phyloP scores from a whole-genome alignment of 2,113 vertebrate species.

The Hippocampus comes region DNA sequence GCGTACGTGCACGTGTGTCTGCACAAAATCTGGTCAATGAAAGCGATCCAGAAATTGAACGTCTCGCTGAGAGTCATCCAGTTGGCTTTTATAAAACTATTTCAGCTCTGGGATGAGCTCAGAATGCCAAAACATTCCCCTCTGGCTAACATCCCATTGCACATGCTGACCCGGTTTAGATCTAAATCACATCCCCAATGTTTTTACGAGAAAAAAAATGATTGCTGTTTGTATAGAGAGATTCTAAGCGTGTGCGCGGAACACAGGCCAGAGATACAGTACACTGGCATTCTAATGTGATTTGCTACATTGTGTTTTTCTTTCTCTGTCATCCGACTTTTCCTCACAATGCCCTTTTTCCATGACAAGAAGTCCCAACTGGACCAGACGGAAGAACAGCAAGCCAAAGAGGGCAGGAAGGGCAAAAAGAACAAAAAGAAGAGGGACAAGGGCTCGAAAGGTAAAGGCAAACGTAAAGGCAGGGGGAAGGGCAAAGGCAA shows the following conservation, averaged over 20 bases:
- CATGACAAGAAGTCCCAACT: conserved; percentile 48
- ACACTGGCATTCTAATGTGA: background rate
- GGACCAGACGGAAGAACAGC: conserved; percentile 47
- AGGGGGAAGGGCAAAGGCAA: conserved; percentile 61
- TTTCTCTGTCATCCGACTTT: conserved; percentile 29
- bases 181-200: conserved; percentile 35
- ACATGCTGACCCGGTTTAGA: conserved; percentile 53
- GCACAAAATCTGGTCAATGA: background rate
- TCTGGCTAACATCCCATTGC: conserved; percentile 61
- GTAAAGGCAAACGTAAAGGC: conserved; percentile 52
- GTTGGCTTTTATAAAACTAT: conserved; percentile 42
- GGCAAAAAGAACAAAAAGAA: conserved; percentile 80
- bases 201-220: background rate
- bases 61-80: conserved; percentile 16
- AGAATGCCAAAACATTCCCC: conserved; percentile 46
- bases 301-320: conserved; percentile 29
- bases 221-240: background rate
- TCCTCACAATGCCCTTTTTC: conserved; percentile 23
- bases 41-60: conserved; percentile 16
- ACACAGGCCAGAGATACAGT: background rate
- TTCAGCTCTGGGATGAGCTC: conserved; percentile 57
- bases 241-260: background rate
- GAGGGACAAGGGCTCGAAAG: conserved; percentile 69
- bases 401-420: conserved; percentile 69
- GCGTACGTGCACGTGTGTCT: conserved; percentile 2